Evolutionary conservation across 2,888 invertebrate genomes (phyloP).

Genomic region (Pterostichus madidus): DNA sequence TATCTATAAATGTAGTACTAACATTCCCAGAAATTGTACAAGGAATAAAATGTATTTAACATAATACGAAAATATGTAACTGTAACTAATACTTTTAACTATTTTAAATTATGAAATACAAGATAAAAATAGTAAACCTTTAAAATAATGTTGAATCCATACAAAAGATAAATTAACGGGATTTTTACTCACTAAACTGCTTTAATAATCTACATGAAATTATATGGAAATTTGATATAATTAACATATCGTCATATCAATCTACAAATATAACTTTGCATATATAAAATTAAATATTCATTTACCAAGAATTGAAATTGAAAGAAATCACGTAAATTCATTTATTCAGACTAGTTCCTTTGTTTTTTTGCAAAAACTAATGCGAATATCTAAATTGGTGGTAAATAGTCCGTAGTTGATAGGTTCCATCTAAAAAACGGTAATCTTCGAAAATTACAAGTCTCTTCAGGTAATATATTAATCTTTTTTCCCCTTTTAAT

Average conservation of each 20-base stretch:
- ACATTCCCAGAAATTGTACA: too few relatives aligned
- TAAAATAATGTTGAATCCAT: background rate
- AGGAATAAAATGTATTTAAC: too few relatives aligned
- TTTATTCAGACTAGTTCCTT: slow-evolving; percentile 5
- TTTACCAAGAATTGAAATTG: slow-evolving; percentile 20
- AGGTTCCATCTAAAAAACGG: background rate
- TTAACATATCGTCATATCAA: slow-evolving; percentile 11
- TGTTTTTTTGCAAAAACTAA: background rate
- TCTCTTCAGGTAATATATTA: slow-evolving; percentile 13
- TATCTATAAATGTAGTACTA: too few relatives aligned
- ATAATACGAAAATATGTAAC: too few relatives aligned
- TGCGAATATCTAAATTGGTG: background rate
- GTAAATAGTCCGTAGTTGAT: slow-evolving; percentile 9
- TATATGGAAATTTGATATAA: slow-evolving; percentile 9
- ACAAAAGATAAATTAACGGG: slow-evolving; percentile 5
- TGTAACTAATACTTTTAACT: too few relatives aligned
- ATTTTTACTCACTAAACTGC: background rate
- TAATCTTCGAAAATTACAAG: slow-evolving; percentile 17
- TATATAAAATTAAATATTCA: slow-evolving; percentile 6
- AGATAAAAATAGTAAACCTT: too few relatives aligned
- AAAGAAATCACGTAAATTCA: slow-evolving; percentile 17
- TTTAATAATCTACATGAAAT: slow-evolving; percentile 28
- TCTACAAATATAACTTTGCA: slow-evolving; percentile 35
- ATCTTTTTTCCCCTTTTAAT: slow-evolving; percentile 21
- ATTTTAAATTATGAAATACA: too few relatives aligned